These are phyloP conservation scores for Platycnemis pennipes DNA, from an alignment of 2,888 invertebrate genomes.

Conservation along the genomic window DNA sequence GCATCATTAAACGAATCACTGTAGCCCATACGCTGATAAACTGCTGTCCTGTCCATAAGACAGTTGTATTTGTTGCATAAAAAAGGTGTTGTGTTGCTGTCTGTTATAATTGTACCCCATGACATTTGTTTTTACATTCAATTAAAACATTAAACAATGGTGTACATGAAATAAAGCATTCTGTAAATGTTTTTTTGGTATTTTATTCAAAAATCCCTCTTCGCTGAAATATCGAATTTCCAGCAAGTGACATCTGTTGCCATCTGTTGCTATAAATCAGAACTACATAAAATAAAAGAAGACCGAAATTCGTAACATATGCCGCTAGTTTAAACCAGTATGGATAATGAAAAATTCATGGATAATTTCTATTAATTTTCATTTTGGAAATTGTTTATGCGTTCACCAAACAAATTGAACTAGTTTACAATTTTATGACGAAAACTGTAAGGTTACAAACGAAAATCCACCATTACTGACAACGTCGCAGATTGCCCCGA, in stretches of 20 bases:
- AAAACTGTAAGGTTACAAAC: neutral
- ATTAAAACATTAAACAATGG: neutral
- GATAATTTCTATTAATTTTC: neutral
- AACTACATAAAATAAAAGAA: constrained; percentile 33
- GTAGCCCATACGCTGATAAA: neutral
- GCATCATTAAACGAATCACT: constrained; percentile 23
- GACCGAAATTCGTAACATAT: neutral
- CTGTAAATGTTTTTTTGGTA: neutral
- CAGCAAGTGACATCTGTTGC: neutral
- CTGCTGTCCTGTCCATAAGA: constrained; percentile 21
- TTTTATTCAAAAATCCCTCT: constrained; percentile 23
- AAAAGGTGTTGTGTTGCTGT: constrained; percentile 65
- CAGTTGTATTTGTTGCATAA: constrained; percentile 56
- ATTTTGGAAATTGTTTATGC: neutral
- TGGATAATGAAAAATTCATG: neutral
- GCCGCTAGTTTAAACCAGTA: neutral
- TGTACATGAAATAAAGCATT: constrained; percentile 58
- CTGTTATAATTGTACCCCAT: constrained; percentile 48
- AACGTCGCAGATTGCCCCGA: constrained; percentile 34
- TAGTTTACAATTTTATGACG: neutral
- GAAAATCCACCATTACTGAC: neutral
- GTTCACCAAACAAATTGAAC: neutral
- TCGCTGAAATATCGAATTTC: neutral
- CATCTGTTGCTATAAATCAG: neutral
- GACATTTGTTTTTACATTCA: constrained; percentile 17